These are phyloP conservation scores for Erpetoichthys calabaricus DNA, from an alignment of 2,797 vertebrate genomes.

Conservation along the genomic window DNA sequence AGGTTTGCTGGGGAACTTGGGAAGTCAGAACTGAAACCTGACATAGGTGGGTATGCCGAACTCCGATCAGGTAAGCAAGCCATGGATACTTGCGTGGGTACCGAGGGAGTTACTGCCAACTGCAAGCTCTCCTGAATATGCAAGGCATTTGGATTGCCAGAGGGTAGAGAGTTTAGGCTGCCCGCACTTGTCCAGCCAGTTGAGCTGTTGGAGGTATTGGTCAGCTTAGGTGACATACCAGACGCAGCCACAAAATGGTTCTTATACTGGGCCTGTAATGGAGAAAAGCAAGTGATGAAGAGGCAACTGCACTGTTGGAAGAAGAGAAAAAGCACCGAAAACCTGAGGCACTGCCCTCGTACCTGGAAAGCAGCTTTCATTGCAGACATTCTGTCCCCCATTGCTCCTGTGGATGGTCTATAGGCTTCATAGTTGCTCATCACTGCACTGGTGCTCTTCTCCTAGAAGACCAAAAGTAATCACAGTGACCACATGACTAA, in stretches of 20 bases:
- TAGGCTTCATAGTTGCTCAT: conserved; percentile 77
- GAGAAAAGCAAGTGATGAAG: conserved; percentile 13
- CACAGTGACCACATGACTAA: neutral
- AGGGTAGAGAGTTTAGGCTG: conserved; percentile 83
- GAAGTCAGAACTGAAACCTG: no score
- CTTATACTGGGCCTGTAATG: conserved; percentile 80
- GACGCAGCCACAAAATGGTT: conserved; percentile 93
- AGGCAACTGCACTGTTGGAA: neutral
- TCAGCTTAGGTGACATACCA: conserved; percentile 76
- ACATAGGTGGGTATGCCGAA: no score
- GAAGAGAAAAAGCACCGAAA: no score
- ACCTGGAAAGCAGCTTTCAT: conserved; percentile 97
- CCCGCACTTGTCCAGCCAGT: conserved; percentile 93
- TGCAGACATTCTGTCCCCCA: conserved; percentile 91
- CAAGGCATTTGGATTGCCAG: conserved; percentile 41
- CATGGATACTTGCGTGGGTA: conserved; percentile 18
- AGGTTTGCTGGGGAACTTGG: no score
- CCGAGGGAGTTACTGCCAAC: conserved; percentile 6
- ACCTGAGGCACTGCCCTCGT: no score
- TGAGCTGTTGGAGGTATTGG: conserved; percentile 61
- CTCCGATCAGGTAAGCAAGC: neutral
- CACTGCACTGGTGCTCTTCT: conserved; percentile 58
- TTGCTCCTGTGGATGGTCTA: conserved; percentile 77
- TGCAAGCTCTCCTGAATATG: conserved; percentile 34
- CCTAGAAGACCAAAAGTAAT: conserved; percentile 41